Base-by-base conservation (phyloP, 2,797 vertebrate genomes). In the Protonibea diacanthus region DNA sequence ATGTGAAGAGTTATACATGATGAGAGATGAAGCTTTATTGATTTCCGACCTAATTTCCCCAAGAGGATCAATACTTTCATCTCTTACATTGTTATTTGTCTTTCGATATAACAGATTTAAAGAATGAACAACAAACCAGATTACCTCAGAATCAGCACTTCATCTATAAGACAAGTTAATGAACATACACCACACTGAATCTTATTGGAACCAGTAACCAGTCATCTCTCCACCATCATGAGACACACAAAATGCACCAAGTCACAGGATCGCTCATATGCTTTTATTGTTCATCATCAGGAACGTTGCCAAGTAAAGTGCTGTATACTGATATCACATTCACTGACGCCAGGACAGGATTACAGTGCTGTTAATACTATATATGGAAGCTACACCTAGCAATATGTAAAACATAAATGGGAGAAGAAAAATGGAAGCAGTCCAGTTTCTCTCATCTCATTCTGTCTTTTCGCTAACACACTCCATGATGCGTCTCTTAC, bases 231-330 rank as follows among this genome's bases (percentile, higher is more conserved):
- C 42, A 48, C 25, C 47, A 21, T 56, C 48, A 65, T 0, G 9
- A 69, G 47, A 71, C 48, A 20, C 73, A 86, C 63, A 85, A 80
- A 84, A 85, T 5, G 40, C 29, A 59, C 23, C 4, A 20, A 77
- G 48, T 68, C 84, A 74, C 63, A 14, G 7, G 49, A 53, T 59
- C 12, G 40, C 60, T 87, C 78, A 76, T 74, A 55, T 8, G 23
- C 23, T 81, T 93, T 93, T 89, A 94, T 93, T 90, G 87, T 92
- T 89, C 69, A 75, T 38, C 25, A 83, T 76, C 77, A 83, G 70
- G 64, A 89, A 82, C 27, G 6, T 62, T 84, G 71, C 79, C 84
- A 86, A 60, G 86, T 90, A 91, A 91, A 92, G 90, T 89, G 92
- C 87, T 62, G 52, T 70, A 85, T 78, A 84, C 29, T 71, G 80